phyloP scores from a whole-genome alignment of 2,888 invertebrate genomes.

The Cheilosia variabilis region DNA sequence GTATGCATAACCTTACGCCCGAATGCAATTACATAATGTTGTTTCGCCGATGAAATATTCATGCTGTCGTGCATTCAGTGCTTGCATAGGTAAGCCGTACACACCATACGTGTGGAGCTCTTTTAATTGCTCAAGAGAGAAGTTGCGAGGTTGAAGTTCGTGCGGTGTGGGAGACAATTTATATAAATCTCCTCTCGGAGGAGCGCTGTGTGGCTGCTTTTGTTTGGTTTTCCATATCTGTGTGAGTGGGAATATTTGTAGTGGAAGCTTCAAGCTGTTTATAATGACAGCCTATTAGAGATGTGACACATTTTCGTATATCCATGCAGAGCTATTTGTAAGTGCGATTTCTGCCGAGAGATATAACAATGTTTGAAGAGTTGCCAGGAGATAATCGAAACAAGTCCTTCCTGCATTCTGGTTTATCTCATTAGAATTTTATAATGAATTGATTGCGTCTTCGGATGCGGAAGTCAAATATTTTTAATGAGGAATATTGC shows the following conservation, averaged over 20 bases:
- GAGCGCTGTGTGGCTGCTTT: constrained; percentile 31
- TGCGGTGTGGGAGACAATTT: constrained; percentile 1
- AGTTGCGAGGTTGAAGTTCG: constrained; percentile 36
- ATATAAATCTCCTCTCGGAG: constrained; percentile 3
- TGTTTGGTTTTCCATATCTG: constrained; percentile 36
- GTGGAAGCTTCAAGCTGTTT: background rate
- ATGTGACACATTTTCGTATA: constrained; percentile 62
- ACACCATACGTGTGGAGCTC: constrained; percentile 10
- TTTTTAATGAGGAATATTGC: constrained; percentile 31
- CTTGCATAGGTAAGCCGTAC: constrained; percentile 10
- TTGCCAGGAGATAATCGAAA: constrained; percentile 18
- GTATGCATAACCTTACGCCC: constrained; percentile 17
- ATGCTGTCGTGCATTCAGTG: constrained; percentile 47
- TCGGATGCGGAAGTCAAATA: constrained; percentile 37
- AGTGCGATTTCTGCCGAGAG: constrained; percentile 18
- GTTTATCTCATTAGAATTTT: constrained; percentile 64
- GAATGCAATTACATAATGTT: constrained; percentile 65
- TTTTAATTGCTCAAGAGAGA: constrained; percentile 67
- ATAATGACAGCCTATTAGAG: constrained; percentile 61
- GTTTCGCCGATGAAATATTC: constrained; percentile 69
- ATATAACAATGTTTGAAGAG: constrained; percentile 21
- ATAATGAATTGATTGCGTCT: constrained; percentile 56
- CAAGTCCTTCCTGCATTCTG: background rate
- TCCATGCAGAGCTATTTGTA: constrained; percentile 43
- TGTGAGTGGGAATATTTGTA: constrained; percentile 30